Base-by-base conservation (phyloP, 2,113 vertebrate species). In the Melanerpes aurifrons region DNA sequence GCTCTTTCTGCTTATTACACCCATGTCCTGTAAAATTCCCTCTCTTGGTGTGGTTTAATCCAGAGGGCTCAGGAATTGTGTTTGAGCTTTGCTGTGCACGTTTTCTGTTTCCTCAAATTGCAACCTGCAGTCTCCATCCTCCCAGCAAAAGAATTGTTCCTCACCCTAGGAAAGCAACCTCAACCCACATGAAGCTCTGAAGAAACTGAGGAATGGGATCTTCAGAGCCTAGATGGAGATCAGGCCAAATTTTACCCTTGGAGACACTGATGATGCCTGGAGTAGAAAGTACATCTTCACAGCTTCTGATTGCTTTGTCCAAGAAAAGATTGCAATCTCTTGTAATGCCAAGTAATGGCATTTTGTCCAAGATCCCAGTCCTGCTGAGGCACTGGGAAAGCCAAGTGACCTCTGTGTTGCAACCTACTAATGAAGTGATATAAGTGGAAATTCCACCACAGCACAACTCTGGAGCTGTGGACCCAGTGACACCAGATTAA, bases 71-170 rank as follows among this genome's bases (percentile, higher is more conserved):
- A 91, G 84, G 88, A 82, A 53, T 31, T 89, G 70, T 81, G 86
- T 87, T 92, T 92, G 83, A 82, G 94, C 95, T 96, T 97, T 4
- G 94, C 95, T 94, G 87, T 88, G 96, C 96, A 93, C 81, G 79
- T 94, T 94, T 96, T 93, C 66, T 77, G 85, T 93, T 89, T 86
- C 74, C 57, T 94, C 40, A 43, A 96, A 73, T 81, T 78, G 70
- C 73, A 72, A 18, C 72, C 66, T 92, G n/a, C 79, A 69, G 48
- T n/a, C 62, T 70, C 68, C 50, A 12, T 82, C 86, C 75, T 95
- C 84, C 75, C 59, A 83, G 76, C 68, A 80, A 86, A 87, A 76
- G 59, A 64, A 47, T 76, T 76, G 64, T 74, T 87, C 91, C 89
- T 75, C 53, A 54, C 79, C 54, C 50, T 66, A 56, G 79, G 80